Conservation (phyloP, 1,140 invertebrate species). For the Diachasma alloeum region DNA sequence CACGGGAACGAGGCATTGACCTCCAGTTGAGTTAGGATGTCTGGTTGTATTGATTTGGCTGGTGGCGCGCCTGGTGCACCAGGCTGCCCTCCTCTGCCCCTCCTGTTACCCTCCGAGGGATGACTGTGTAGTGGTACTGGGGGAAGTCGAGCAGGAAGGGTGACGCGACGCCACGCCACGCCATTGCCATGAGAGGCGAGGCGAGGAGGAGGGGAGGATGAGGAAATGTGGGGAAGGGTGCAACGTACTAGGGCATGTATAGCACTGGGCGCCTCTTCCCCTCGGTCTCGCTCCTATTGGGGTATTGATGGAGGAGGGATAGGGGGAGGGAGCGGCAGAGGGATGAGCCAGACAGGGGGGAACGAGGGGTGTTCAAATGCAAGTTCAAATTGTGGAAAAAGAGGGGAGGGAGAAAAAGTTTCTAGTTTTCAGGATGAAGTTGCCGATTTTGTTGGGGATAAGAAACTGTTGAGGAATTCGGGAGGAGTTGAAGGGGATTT, state of each 20-base stretch:
- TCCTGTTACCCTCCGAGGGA: background rate
- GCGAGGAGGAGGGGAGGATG: constrained; percentile 1
- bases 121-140: background rate
- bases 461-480: too few species aligned
- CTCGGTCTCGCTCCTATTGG: background rate
- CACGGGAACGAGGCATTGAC: constrained; percentile 57
- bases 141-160: constrained; percentile 10
- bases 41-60: constrained; percentile 49
- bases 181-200: background rate
- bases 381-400: too few species aligned
- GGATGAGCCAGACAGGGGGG: constrained; percentile 39
- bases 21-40: constrained; percentile 57
- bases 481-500: too few species aligned
- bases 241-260: constrained; percentile 8
- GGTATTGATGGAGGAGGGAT: constrained; percentile 33
- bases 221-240: constrained; percentile 2
- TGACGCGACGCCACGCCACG: background rate
- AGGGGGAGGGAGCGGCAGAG: too few species aligned
- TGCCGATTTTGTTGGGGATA: too few species aligned
- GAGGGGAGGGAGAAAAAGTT: too few species aligned
- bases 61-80: constrained; percentile 35
- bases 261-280: background rate
- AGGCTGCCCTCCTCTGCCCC: background rate
- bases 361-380: background rate
- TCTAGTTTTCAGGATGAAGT: too few species aligned